A percentile compares a stretch with the other conserved stretches of the same genome.
Conservation (phyloP, 2,888 invertebrate species). For the Rotaria macrura region DNA sequence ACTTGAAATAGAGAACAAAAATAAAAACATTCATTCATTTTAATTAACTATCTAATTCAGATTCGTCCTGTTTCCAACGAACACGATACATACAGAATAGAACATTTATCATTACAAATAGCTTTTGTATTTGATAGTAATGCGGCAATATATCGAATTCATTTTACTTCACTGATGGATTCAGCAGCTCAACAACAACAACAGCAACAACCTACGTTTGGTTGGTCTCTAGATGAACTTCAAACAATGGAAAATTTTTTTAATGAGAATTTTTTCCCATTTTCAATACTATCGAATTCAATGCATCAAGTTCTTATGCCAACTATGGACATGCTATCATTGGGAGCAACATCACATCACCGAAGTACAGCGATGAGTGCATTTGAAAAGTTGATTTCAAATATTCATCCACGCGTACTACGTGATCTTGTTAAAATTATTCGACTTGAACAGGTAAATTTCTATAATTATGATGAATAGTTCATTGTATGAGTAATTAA, state of each 20-base stretch:
- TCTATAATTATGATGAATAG: not conserved
- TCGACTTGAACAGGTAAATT: not conserved
- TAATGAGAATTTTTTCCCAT: not conserved
- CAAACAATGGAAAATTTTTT: not conserved
- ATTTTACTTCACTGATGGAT: not conserved
- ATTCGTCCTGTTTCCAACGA: not conserved
- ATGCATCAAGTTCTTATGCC: not conserved
- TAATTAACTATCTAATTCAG: not conserved
- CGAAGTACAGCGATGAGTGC: not conserved
- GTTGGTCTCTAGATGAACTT: not conserved
- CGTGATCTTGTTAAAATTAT: not conserved
- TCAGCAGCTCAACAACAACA: not conserved
- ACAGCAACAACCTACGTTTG: not conserved
- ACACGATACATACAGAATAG: slow-evolving; percentile 19
- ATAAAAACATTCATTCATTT: not conserved
- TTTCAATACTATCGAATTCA: not conserved
- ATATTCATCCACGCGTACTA: not conserved
- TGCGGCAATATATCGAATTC: not conserved
- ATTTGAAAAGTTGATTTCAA: not conserved
- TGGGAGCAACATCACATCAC: not conserved
- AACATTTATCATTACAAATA: slow-evolving; percentile 5
- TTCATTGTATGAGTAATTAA: too few relatives aligned
- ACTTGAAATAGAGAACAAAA: too few relatives aligned
- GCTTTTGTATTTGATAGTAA: slow-evolving; percentile 10
- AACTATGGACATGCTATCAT: not conserved